Conservation (phyloP, 92 coral and sea anemone genomes). For the Zoanthus sociatus region DNA sequence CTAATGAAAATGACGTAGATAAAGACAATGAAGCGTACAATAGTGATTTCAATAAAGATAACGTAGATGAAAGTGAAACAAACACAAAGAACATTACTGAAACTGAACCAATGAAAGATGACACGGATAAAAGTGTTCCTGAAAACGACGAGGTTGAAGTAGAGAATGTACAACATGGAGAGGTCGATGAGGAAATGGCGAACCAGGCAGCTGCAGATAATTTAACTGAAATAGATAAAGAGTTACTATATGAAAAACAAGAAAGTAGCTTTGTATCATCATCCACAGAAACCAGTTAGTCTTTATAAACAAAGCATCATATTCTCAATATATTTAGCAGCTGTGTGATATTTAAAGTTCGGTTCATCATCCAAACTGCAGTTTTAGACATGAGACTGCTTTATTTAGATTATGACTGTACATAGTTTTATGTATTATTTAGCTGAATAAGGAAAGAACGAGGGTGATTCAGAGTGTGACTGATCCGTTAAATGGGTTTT, state of each 20-base stretch:
- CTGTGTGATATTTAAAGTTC: background rate
- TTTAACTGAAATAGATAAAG: background rate
- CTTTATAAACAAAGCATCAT: background rate
- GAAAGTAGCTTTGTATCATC: constrained; percentile 16
- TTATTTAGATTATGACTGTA: background rate
- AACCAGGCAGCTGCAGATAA: background rate
- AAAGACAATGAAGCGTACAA: background rate
- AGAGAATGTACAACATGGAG: background rate
- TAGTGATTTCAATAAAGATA: background rate
- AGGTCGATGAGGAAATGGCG: background rate
- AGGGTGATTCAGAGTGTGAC: constrained; percentile 4
- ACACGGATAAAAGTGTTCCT: background rate
- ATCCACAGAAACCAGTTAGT: constrained; percentile 16
- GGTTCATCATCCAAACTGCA: background rate
- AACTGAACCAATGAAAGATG: background rate
- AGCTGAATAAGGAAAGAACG: background rate
- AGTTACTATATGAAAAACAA: background rate
- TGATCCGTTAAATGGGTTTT: background rate
- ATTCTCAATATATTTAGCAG: background rate
- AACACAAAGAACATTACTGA: background rate
- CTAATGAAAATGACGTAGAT: background rate
- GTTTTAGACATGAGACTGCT: background rate
- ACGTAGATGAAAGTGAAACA: background rate
- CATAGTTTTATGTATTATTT: background rate
- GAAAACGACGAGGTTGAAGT: background rate